Evolutionary conservation across 1,140 invertebrate species (phyloP).

Genomic region (Trachelipus rathkii): DNA sequence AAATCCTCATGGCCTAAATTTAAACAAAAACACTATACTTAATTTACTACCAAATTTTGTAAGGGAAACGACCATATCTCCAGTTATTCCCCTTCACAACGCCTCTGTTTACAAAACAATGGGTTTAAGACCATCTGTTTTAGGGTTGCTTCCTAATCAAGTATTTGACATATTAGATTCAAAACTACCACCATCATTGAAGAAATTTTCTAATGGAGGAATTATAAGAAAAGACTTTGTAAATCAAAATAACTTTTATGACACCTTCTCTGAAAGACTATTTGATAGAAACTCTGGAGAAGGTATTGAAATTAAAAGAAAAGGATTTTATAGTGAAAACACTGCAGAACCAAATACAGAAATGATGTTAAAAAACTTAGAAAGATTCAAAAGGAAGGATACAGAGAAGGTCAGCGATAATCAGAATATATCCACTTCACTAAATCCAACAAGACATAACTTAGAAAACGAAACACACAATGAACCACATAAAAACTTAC

Average conservation of each 20-base stretch:
- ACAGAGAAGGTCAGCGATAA: not conserved
- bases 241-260: not conserved
- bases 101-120: conserved; percentile 31
- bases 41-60: conserved; percentile 37
- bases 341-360: not conserved
- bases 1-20: conserved; percentile 26
- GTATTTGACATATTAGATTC: conserved; percentile 30
- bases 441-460: not conserved
- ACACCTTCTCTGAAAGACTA: not conserved
- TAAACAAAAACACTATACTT: conserved; percentile 38
- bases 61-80: conserved; percentile 39
- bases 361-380: not conserved
- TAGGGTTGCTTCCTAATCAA: conserved; percentile 40
- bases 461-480: not conserved
- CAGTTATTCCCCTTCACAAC: conserved; percentile 39
- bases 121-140: conserved; percentile 33
- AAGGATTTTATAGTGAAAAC: not conserved
- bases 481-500: not conserved
- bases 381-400: not conserved
- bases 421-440: not conserved
- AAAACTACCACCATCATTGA: conserved; percentile 1
- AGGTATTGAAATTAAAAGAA: not conserved
- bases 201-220: conserved; percentile 22
- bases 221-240: conserved; percentile 26
- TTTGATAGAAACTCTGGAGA: not conserved